Evolutionary conservation across 2,888 invertebrate species (phyloP).

Genomic region (Nomada ferruginata): DNA sequence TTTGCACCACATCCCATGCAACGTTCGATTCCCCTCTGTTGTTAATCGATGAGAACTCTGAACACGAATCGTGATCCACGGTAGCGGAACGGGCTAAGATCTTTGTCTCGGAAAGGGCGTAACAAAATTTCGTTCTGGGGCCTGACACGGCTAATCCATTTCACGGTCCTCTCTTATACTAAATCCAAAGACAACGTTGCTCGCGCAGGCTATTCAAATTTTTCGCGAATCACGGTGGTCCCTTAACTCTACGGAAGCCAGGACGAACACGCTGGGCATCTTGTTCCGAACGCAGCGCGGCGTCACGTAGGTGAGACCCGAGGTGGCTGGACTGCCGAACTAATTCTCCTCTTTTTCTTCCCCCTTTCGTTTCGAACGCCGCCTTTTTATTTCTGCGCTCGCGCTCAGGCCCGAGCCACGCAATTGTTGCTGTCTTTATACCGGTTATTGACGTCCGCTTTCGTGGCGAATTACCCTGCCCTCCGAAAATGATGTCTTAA

Average conservation of each 20-base stretch:
- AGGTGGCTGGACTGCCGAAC: conserved; percentile 45
- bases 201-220: conserved; percentile 48
- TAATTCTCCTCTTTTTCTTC: conserved; percentile 38
- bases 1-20: background rate
- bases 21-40: background rate
- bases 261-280: background rate
- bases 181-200: background rate
- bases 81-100: background rate
- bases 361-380: conserved; percentile 23
- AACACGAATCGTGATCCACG: background rate
- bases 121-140: background rate
- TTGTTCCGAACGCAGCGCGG: background rate
- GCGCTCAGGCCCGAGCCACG: background rate
- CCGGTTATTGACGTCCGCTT: conserved; percentile 57
- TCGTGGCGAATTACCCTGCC: conserved; percentile 46
- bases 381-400: background rate
- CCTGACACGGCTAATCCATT: conserved; percentile 33
- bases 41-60: background rate
- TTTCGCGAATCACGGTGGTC: conserved; percentile 56
- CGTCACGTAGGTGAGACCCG: conserved; percentile 27
- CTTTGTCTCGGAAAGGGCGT: background rate
- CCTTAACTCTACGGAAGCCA: background rate
- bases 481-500: conserved; percentile 48
- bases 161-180: conserved; percentile 31
- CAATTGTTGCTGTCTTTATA: conserved; percentile 49